Percentiles rank a stretch among this genome's conserved stretches.
Conservation (phyloP, 2,113 vertebrate species). For the Elanoides forficatus region DNA sequence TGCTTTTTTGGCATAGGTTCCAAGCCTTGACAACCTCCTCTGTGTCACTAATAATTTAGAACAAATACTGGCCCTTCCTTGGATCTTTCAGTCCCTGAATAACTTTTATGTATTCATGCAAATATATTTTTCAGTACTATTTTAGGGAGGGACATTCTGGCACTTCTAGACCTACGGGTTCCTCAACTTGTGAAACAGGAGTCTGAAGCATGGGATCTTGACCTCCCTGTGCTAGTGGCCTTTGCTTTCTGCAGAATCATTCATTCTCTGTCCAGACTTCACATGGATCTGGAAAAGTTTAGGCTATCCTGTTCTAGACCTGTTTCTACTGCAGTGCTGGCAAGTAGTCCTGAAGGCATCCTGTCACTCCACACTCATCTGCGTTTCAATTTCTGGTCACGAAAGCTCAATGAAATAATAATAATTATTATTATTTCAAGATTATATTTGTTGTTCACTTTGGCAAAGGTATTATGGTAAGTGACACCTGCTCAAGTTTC, state of each 20-base stretch:
- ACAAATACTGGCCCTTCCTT: background rate
- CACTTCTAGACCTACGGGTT: background rate
- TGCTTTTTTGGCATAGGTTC: background rate
- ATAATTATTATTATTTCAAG: background rate
- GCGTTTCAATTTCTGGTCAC: background rate
- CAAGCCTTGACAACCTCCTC: slow-evolving; percentile 22
- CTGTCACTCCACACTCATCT: background rate
- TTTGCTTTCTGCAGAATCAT: background rate
- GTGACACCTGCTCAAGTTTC: background rate
- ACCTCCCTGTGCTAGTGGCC: background rate
- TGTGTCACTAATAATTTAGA: background rate
- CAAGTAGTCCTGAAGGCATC: background rate
- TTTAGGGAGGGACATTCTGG: background rate
- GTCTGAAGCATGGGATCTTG: background rate
- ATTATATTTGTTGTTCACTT: background rate
- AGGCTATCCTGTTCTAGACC: background rate
- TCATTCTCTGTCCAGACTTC: background rate
- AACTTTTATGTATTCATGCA: background rate
- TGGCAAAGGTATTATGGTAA: background rate
- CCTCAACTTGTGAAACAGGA: background rate
- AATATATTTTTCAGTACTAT: background rate
- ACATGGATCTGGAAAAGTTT: background rate
- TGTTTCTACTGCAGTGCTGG: background rate
- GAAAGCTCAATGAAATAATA: background rate
- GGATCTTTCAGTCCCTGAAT: background rate